Evolutionary conservation across 2,797 vertebrate species (phyloP), one percentile per base, ranked within the genome.

Genomic region (Coccyzus lansbergi): DNA sequence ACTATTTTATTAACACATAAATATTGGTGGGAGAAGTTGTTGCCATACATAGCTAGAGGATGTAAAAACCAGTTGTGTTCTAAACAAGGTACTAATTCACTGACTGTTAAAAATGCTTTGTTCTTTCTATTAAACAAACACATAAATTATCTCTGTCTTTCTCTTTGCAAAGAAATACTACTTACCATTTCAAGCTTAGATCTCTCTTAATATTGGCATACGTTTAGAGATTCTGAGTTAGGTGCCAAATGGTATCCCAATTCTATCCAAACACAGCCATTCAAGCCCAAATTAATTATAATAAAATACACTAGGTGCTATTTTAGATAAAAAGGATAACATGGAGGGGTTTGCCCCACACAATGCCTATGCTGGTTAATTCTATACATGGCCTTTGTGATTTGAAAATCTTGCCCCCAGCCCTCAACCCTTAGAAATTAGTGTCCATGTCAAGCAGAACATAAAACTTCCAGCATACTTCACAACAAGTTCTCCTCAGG

Each of bases 1-100:
- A 58, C 88, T 88, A 53, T 95, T 96, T 96, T 95, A 97, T 96
- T 95, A 96, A 89, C 74, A 68, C 87, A 97, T 94, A 96, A 95
- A 96, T 96, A 97, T 86, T 59, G 83, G 71, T 65, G 53, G 34
- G 51, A 93, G 83, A 94, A 86, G 90, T 85, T 93, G 62, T 75
- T 92, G 81, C 90, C 55, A 49, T 89, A 72, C 84, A n/a, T 70
- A 90, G 67, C 42, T 69, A 96, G 69, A 88, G 78, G 84, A 96
- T 42, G 49, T 68, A 60, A 26, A 53, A 63, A 85, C 9, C 44
- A 87, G 63, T 40, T 92, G 67, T 68, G 68, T 68, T 70, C 56
- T 76, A 87, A 88, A 87, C 90, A 94, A 93, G 92, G 64, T 60
- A 67, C 59, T 77, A 92, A 94, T 94, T 75, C 84, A 90, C 83